Conservation (phyloP, 35 echinoderm and acorn worm genomes). For the Patiria miniata region DNA sequence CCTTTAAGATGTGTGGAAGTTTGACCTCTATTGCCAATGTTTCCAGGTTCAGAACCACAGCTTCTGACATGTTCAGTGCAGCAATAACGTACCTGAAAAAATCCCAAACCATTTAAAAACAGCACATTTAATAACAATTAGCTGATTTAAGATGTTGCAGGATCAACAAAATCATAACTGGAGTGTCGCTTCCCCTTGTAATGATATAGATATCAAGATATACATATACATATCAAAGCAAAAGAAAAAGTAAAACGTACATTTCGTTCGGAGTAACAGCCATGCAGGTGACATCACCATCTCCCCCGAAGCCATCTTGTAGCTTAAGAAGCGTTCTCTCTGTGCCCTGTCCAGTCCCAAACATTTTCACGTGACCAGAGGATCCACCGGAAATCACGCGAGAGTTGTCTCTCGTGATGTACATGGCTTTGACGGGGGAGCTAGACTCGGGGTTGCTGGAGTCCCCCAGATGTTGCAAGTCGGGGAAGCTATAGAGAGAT, state of each 20-base stretch:
- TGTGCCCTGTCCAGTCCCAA: not conserved
- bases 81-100: slow-evolving; percentile 12
- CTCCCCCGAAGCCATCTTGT: not conserved
- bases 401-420: slow-evolving; percentile 20
- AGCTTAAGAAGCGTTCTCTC: slow-evolving; percentile 7
- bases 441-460: slow-evolving; percentile 2
- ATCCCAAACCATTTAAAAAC: not conserved
- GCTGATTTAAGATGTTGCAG: not conserved
- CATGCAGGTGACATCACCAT: not conserved
- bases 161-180: not conserved
- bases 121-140: not conserved
- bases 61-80: not conserved
- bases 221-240: not conserved
- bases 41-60: slow-evolving; percentile 10
- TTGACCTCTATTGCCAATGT: not conserved
- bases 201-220: not conserved
- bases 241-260: not conserved
- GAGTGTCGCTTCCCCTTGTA: no score
- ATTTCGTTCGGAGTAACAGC: slow-evolving; percentile 36
- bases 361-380: slow-evolving; percentile 16
- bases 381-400: not conserved
- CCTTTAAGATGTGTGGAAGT: slow-evolving; percentile 11
- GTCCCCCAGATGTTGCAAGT: not conserved
- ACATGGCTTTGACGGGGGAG: not conserved
- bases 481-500: slow-evolving; percentile 2